These are phyloP conservation scores for Lasaia peninsularis DNA, from an alignment of 1,140 invertebrate species.

Conservation along the genomic window DNA sequence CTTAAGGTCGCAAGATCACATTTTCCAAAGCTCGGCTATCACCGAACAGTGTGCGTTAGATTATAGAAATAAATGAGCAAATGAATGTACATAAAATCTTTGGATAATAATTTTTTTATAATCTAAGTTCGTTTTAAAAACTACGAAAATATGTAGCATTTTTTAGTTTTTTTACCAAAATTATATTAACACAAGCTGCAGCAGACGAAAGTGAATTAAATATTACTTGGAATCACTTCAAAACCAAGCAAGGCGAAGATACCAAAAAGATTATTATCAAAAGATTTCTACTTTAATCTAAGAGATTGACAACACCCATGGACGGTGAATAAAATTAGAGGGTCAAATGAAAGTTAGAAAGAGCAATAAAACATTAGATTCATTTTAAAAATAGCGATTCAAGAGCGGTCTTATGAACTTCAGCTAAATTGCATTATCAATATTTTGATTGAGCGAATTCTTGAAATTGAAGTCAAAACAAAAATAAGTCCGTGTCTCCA, in stretches of 20 bases:
- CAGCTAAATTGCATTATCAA: too few relatives aligned
- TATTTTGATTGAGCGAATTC: too few relatives aligned
- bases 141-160: not conserved
- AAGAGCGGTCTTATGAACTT: too few relatives aligned
- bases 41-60: constrained; percentile 17
- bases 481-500: too few relatives aligned
- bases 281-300: constrained; percentile 12
- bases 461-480: too few relatives aligned
- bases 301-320: constrained; percentile 51
- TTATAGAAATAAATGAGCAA: constrained; percentile 19
- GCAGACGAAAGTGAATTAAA: too few relatives aligned
- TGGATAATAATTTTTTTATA: not conserved
- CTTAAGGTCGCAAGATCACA: constrained; percentile 11
- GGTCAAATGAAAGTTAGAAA: constrained; percentile 5
- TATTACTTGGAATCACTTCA: too few relatives aligned
- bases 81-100: constrained; percentile 25
- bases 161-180: too few relatives aligned
- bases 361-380: not conserved
- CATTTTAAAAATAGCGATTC: too few relatives aligned
- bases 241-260: too few relatives aligned
- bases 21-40: constrained; percentile 8
- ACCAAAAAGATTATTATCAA: not conserved
- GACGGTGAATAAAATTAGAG: constrained; percentile 64
- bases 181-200: too few relatives aligned
- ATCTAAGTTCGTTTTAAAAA: not conserved